Evolutionary conservation across 2,888 invertebrate genomes (phyloP).

Genomic region (Drosophila fulvimacula): DNA sequence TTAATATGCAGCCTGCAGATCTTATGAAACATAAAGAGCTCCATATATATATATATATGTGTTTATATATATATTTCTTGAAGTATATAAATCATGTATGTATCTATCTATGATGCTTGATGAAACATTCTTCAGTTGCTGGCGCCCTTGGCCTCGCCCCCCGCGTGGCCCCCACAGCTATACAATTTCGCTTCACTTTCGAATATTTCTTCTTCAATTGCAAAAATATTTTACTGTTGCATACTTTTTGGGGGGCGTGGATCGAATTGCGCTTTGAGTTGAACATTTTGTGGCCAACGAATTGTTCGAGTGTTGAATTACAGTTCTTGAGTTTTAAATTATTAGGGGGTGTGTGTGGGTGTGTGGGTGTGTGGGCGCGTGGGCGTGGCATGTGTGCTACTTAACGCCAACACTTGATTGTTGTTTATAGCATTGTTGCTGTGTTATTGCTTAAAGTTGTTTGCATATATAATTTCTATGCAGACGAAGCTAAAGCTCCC

Average conservation of each 20-base stretch:
- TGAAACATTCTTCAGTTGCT: background rate
- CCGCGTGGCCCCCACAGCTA: background rate
- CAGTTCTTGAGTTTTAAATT: conserved; percentile 10
- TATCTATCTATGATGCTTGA: background rate
- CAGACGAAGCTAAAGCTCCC: conserved; percentile 10
- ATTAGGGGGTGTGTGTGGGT: background rate
- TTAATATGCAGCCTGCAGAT: background rate
- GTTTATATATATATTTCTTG: background rate
- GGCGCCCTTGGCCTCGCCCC: background rate
- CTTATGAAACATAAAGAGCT: background rate
- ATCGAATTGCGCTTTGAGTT: conserved; percentile 5
- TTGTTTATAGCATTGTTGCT: conserved; percentile 24
- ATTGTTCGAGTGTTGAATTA: conserved; percentile 51
- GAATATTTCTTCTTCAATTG: conserved; percentile 4
- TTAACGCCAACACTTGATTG: conserved; percentile 20
- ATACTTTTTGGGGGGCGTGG: background rate
- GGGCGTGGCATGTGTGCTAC: conserved; percentile 32
- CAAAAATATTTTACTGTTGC: conserved; percentile 7
- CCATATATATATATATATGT: background rate
- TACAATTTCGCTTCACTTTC: background rate
- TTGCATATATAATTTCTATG: conserved; percentile 64
- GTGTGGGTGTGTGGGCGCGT: background rate
- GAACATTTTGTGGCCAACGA: conserved; percentile 18
- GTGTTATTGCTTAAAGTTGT: conserved; percentile 46
- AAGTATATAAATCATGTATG: background rate